Evolutionary conservation across 1,140 invertebrate species (phyloP), one percentile per base, ranked within the genome.

Genomic region (Tetranychus cinnabarinus): DNA sequence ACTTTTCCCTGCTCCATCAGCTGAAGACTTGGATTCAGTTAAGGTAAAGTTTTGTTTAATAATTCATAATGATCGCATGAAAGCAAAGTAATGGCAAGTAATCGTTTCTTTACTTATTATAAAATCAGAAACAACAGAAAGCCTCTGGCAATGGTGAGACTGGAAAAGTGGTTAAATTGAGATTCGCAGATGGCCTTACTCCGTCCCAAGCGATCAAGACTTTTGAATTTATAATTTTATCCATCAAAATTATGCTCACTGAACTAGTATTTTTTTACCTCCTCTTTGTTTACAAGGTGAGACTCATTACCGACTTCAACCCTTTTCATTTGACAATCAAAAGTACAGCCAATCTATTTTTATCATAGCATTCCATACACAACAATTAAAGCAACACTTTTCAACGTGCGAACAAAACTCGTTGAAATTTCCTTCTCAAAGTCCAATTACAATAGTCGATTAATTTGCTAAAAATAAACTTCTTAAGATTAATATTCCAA

Each of bases 231-330:
- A 7, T 36, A 2, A 31, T 62, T 33, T 39, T 62, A 31, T 62
- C 61, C 2, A 13, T 59, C 10, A 62, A 62, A 54, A 50, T 62
- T 3, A 57, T 62, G 56, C 10, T 62, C 5, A 58, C 61, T 4
- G 61, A 62, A 50, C 35, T 62, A 10, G 47, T 62, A 12, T 62
- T 62, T 42, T 58, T 54, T 45, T 62, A 62, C 39, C 47, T 62
- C 12, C 47, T 62, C 13, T 62, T 62, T 39, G 57, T 62, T 48
- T 62, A 62, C 48, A 62, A 62, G 39, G 60, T 61, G n/a, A 55
- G 50, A 31, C 39, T 42, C 5, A 42, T 42, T 42, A 42, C 39
- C 10, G 5, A 42, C 39, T 42, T 8, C 45, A 46, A 46, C 7
- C 15, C 8, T 46, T 46, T 42, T 42, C 10, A 42, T 6, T 42